Base-by-base conservation (phyloP, 2,888 invertebrate species). In the Sylvicola cinctus region DNA sequence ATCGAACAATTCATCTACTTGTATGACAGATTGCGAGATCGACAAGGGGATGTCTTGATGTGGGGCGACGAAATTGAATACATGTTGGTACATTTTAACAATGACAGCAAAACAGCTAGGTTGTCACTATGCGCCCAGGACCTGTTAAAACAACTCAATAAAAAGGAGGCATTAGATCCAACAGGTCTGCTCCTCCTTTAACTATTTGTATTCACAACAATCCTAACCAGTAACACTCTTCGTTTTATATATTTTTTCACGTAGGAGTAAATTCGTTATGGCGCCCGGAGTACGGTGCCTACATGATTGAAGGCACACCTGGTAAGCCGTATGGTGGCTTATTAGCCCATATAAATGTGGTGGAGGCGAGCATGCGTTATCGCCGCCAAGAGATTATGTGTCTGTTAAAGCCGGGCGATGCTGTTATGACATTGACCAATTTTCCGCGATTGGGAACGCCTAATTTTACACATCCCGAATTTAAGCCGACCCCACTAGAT, bases 11-110 rank as follows among this genome's bases (percentile, higher is more conserved):
- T 98, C 54, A 87, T 98, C 47, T 87, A 88, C 61, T 64, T 90
- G 36, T 96, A 91, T 58, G 76, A 78, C 47, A 76, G 78, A 47
- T 64, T 95, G 14, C 73, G 83, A 49, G 81, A 88, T 46, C 70
- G 91, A 33, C 78, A 84, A 48, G 87, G 90, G 20, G 95, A 96
- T 59, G 70, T 83, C 6, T 65, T 98, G 25, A 91, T 91, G 62
- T 98, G 96, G 95, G 98, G 98, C 38, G 93, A 93, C 58, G 93
- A 95, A 70, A 76, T 98, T 35, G 96, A 98, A 60, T 98, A 98
- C 51, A 81, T 93, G 48, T 70, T 98, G 37, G 79, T 98, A 3
- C 87, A 87, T 54, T 90, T 98, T 61, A 81, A 96, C 58, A 78
- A 93, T 58, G 70, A 71, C 41, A 71, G 75, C 29, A 74, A 80